Evolutionary conservation across 2,797 vertebrate species (phyloP).

Genomic region (Podargus strigoides): DNA sequence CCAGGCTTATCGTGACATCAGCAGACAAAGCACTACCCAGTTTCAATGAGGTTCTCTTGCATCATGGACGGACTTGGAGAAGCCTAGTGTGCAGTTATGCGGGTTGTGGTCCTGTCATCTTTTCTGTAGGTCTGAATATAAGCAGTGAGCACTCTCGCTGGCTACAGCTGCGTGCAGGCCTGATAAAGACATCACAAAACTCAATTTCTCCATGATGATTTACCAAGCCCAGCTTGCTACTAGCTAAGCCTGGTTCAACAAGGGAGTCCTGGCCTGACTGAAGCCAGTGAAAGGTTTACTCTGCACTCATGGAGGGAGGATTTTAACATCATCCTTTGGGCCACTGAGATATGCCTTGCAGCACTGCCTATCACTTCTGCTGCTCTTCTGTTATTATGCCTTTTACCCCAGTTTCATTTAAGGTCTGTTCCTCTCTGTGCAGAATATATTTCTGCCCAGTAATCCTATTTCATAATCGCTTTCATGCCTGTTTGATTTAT

Average conservation of each 20-base stretch:
- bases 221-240: neutral
- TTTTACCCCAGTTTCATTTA: neutral
- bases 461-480: neutral
- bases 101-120: neutral
- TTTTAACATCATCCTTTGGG: neutral
- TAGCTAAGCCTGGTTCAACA: neutral
- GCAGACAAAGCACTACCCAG: rapidly evolving
- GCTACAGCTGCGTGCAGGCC: neutral
- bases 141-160: neutral
- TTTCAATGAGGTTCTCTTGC: neutral
- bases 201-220: neutral
- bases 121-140: rapidly evolving
- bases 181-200: neutral
- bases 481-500: neutral
- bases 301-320: neutral
- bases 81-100: rapidly evolving
- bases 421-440: neutral
- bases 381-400: neutral
- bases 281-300: neutral
- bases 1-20: neutral
- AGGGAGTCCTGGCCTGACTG: neutral
- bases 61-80: too few species aligned
- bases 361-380: neutral
- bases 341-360: neutral
- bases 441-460: neutral